These are phyloP conservation scores for Cololabis saira DNA, from an alignment of 2,113 vertebrate genomes.

Conservation along the genomic window DNA sequence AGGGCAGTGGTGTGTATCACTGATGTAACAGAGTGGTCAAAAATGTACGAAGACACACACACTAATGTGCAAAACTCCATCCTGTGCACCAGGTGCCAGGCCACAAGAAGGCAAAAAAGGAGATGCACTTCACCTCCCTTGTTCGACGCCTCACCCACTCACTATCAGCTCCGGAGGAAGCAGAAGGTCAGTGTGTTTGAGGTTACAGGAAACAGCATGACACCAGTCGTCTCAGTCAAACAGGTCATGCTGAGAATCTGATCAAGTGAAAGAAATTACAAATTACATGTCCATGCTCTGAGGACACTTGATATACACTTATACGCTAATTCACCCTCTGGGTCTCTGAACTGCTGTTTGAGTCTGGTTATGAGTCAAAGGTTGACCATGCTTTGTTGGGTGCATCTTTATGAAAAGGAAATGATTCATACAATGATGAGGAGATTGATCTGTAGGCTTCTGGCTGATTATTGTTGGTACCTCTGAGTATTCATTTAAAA, in stretches of 20 bases:
- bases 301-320: constrained; percentile 6
- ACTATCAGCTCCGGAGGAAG: constrained; percentile 47
- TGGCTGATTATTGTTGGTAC: no score
- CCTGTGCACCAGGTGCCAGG: constrained; percentile 49
- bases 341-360: background rate
- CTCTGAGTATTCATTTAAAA: no score
- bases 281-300: constrained; percentile 5
- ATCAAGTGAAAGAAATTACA: constrained; percentile 16
- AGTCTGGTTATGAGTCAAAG: constrained; percentile 13
- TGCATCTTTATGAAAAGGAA: constrained; percentile 2
- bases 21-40: constrained; percentile 55
- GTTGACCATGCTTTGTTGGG: background rate
- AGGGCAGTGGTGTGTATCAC: constrained; percentile 49
- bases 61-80: constrained; percentile 20
- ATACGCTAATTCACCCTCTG: background rate
- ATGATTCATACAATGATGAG: no score
- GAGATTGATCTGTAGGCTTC: no score
- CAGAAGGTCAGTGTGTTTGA: constrained; percentile 23
- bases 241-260: constrained; percentile 9
- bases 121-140: constrained; percentile 72
- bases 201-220: constrained; percentile 49
- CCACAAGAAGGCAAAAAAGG: constrained; percentile 35
- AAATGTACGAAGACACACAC: constrained; percentile 28
- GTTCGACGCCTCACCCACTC: constrained; percentile 54
- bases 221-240: constrained; percentile 13